A percentile compares a stretch with the other conserved stretches of the same genome.
phyloP scores from a whole-genome alignment of 2,113 vertebrate species.

The Brachyhypopomus gauderio region DNA sequence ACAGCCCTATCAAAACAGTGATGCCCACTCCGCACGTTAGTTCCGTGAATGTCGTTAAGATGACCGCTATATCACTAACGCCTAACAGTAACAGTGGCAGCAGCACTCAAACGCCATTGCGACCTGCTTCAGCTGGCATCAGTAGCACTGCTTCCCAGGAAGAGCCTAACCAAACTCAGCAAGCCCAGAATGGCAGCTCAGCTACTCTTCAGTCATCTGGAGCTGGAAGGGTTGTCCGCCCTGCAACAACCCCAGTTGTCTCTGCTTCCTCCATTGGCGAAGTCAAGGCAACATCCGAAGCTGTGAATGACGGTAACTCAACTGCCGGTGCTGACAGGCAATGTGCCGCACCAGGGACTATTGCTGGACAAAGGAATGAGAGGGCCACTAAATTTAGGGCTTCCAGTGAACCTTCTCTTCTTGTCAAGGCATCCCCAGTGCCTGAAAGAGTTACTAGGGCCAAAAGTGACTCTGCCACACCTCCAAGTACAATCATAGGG shows the following conservation, averaged over 20 bases:
- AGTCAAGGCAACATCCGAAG: slow-evolving; percentile 81
- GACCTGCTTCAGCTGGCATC: slow-evolving; percentile 72
- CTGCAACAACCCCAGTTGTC: slow-evolving; percentile 58
- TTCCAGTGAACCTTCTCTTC: slow-evolving; percentile 77
- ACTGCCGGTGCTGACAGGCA: slow-evolving; percentile 63
- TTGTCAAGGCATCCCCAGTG: slow-evolving; percentile 77
- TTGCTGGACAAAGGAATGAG: slow-evolving; percentile 73
- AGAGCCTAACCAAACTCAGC: slow-evolving; percentile 74
- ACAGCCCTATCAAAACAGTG: slow-evolving; percentile 88
- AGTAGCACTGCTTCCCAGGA: slow-evolving; percentile 73
- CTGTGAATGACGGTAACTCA: slow-evolving; percentile 73
- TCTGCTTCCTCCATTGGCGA: slow-evolving; percentile 74
- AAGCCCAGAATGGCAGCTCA: slow-evolving; percentile 77
- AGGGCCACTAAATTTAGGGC: slow-evolving; percentile 78
- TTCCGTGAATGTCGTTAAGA: slow-evolving; percentile 87
- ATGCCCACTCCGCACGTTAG: slow-evolving; percentile 83
- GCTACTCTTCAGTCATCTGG: slow-evolving; percentile 77
- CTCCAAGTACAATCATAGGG: slow-evolving; percentile 70
- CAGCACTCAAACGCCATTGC: slow-evolving; percentile 68
- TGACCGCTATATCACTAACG: slow-evolving; percentile 86
- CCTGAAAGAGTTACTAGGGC: slow-evolving; percentile 77
- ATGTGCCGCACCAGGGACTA: slow-evolving; percentile 54
- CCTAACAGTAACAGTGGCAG: slow-evolving; percentile 68
- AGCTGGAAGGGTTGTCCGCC: slow-evolving; percentile 65
- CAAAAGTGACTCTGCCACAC: slow-evolving; percentile 79